Conservation (phyloP, 2,797 vertebrate genomes). For the Delichon dasypus region DNA sequence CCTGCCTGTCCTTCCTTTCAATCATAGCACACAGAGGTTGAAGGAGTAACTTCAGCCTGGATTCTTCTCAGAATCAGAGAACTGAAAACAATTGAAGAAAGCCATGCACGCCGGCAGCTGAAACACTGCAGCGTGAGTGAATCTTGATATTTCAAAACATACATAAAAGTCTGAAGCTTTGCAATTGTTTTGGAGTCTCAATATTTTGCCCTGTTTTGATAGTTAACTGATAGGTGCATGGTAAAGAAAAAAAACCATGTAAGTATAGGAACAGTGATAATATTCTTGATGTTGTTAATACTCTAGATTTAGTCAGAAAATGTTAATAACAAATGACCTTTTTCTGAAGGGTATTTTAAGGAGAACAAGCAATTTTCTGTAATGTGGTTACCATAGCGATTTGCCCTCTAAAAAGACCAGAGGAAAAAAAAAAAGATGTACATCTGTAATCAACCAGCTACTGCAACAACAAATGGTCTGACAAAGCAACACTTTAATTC, state of each 20-base stretch:
- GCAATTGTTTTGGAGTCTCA: slow-evolving; percentile 2
- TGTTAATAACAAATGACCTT: slow-evolving; percentile 66
- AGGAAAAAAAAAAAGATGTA: neutral
- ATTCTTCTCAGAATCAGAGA: neutral
- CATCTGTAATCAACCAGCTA: slow-evolving; percentile 63
- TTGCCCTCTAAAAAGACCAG: slow-evolving; percentile 63
- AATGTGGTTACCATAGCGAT: slow-evolving; percentile 76
- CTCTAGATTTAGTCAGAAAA: slow-evolving; percentile 38
- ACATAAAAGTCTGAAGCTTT: neutral
- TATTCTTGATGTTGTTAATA: neutral
- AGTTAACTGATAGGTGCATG: slow-evolving; percentile 7
- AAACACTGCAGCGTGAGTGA: neutral
- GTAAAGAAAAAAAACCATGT: neutral
- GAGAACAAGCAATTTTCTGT: slow-evolving; percentile 71
- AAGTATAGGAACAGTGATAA: neutral
- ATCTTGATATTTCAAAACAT: neutral
- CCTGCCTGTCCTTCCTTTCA: neutral
- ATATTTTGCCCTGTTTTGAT: slow-evolving; percentile 44
- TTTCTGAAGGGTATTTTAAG: slow-evolving; percentile 72
- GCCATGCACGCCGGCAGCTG: neutral
- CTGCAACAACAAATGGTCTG: slow-evolving; percentile 54
- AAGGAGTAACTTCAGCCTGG: neutral
- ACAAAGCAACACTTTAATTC: slow-evolving; percentile 62
- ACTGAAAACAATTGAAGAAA: neutral
- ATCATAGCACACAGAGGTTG: neutral